These are phyloP conservation scores for Atherinosoma microstoma DNA, from an alignment of 2,797 vertebrate species.

Conservation along the genomic window DNA sequence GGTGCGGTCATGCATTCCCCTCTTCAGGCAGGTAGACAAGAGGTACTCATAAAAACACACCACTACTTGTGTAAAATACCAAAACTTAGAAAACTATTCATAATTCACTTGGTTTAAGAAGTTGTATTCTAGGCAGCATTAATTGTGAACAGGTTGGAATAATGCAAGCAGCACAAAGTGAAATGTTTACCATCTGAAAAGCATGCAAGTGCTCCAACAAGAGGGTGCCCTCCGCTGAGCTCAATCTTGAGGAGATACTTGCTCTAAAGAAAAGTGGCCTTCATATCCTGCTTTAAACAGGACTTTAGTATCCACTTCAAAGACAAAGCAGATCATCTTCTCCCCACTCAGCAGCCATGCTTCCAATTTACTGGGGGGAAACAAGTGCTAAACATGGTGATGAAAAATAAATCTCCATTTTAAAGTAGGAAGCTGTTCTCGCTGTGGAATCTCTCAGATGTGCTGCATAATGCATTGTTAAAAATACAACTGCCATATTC, in stretches of 20 bases:
- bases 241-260: slow-evolving; percentile 38
- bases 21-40: slow-evolving; percentile 69
- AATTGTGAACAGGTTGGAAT: slow-evolving; percentile 1
- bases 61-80: slow-evolving; percentile 7
- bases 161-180: background rate
- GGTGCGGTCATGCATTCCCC: slow-evolving; percentile 63
- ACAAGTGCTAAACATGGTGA: slow-evolving; percentile 48
- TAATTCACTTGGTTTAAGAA: slow-evolving; percentile 9
- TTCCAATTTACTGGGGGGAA: slow-evolving; percentile 36
- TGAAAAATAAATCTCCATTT: slow-evolving; percentile 53
- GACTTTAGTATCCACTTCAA: slow-evolving; percentile 64
- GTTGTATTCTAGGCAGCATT: slow-evolving; percentile 1
- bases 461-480: slow-evolving; percentile 45
- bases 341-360: slow-evolving; percentile 45
- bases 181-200: slow-evolving; percentile 33
- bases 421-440: slow-evolving; percentile 38
- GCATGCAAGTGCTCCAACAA: slow-evolving; percentile 31
- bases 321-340: slow-evolving; percentile 50
- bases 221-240: slow-evolving; percentile 31
- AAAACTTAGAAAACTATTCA: slow-evolving; percentile 6
- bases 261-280: slow-evolving; percentile 58
- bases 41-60: slow-evolving; percentile 46
- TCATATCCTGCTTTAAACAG: slow-evolving; percentile 64
- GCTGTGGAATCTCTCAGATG: slow-evolving; percentile 39
- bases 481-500: slow-evolving; percentile 57